phyloP scores from a whole-genome alignment of 2,888 invertebrate genomes.

The Rhagophthalmus giganteus region DNA sequence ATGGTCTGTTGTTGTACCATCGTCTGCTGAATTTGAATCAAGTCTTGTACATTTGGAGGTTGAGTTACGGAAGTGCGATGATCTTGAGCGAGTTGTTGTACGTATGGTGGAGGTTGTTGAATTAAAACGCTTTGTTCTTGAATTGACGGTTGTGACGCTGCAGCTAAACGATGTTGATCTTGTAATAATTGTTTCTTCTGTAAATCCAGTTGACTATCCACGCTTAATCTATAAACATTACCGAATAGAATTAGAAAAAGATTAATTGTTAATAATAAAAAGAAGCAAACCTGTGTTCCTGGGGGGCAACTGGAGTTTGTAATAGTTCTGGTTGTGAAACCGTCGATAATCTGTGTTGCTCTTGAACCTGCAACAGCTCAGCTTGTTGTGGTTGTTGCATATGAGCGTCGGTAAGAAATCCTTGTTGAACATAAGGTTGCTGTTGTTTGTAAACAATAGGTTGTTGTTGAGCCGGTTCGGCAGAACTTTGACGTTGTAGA shows the following conservation, averaged over 20 bases:
- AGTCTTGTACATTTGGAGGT: constrained; percentile 36
- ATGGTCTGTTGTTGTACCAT: constrained; percentile 25
- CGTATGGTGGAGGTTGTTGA: constrained; percentile 6
- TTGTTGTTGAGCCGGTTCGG: constrained; percentile 40
- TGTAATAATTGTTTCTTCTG: constrained; percentile 44
- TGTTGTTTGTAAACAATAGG: constrained; percentile 48
- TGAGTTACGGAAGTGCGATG: constrained; percentile 39
- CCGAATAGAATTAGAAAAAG: too few species aligned
- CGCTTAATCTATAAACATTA: constrained; percentile 40
- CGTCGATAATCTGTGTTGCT: constrained; percentile 49
- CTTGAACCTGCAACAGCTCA: constrained; percentile 41
- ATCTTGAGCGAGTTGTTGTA: constrained; percentile 19
- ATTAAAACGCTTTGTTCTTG: constrained; percentile 11
- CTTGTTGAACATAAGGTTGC: constrained; percentile 45
- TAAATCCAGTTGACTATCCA: constrained; percentile 51
- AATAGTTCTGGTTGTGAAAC: constrained; percentile 52
- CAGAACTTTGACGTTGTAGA: constrained; percentile 34
- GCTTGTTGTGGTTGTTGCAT: constrained; percentile 49
- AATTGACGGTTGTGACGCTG: constrained; percentile 9
- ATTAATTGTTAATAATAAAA: too few species aligned
- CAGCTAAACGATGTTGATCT: constrained; percentile 24
- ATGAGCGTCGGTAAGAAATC: constrained; percentile 14
- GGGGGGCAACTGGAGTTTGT: constrained; percentile 32
- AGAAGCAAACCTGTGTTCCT: constrained; percentile 33
- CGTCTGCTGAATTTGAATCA: constrained; percentile 25